Base-by-base conservation (phyloP, 2,113 vertebrate genomes). In the Dicentrarchus labrax region DNA sequence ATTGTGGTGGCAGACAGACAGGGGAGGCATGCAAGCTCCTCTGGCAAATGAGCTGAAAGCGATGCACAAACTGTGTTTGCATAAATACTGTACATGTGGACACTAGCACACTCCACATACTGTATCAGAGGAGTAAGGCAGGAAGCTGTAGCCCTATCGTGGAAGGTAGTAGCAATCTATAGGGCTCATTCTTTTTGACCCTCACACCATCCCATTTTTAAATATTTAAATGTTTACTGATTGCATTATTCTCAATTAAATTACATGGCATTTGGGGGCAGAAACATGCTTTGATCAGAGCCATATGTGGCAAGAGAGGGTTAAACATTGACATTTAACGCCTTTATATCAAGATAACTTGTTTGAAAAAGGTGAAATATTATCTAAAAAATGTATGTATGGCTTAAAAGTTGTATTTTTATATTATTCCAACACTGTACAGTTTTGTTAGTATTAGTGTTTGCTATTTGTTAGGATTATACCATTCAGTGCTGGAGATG, bases 1-100 rank as follows among this genome's bases (percentile, higher is more conserved):
- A 91, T 64, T 74, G 15, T 80, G 66, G 41, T 78, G 80, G 76
- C 43, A 88, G 79, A 76, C 45, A 82, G 43, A 73, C 72, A 15
- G 69, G 17, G 53, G 30, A 61, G 30, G 22, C 36, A 71, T 16
- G 17, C 5, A 56, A 54, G 38, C 59, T 77, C n/a, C 38, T 60
- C n/a, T 68, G 50, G 66, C 15, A 82, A 78, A 80, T 54, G 24
- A 80, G 47, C 17, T 72, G 51, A 82, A 80, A 80, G 59, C 0
- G 39, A 74, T 54, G 57, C 41, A 62, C 43, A 65, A 76, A 72
- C 39, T 17, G 22, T 73, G 48, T 83, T 72, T 75, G 45, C 41
- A 76, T 75, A 19, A 48, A 65, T 17, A 62, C 12, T 7, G 38
- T n/a, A 43, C 7, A 72, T 22, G 67, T 30, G 24, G 39, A 68